Evolutionary conservation across 2,888 invertebrate species (phyloP).

Genomic region (Diploptera punctata): DNA sequence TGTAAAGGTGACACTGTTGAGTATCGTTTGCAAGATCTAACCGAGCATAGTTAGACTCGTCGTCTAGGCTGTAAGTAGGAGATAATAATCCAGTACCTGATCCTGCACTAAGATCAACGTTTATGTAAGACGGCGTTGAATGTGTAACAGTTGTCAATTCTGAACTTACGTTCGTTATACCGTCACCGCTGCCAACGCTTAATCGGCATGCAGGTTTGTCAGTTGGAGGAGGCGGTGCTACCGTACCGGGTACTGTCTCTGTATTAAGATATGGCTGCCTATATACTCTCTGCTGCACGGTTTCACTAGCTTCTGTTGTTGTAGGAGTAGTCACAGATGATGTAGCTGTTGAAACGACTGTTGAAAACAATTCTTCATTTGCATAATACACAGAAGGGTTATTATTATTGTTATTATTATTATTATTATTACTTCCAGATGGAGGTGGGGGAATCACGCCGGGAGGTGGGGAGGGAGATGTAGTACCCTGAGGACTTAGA

Average conservation of each 20-base stretch:
- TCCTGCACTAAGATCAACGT: conserved; percentile 51
- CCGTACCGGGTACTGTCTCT: conserved; percentile 13
- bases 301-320: conserved; percentile 33
- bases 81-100: conserved; percentile 42
- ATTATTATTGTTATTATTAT: no score
- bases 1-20: conserved; percentile 50
- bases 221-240: not conserved
- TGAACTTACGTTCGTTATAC: not conserved
- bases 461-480: conserved; percentile 54
- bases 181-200: conserved; percentile 16
- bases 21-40: conserved; percentile 47
- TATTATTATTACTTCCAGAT: conserved; percentile 9
- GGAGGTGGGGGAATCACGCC: conserved; percentile 51
- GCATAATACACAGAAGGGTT: conserved; percentile 39
- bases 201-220: conserved; percentile 8
- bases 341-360: not conserved
- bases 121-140: conserved; percentile 52
- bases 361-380: conserved; percentile 40
- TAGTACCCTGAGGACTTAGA: conserved; percentile 55
- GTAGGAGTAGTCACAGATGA: conserved; percentile 16
- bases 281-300: conserved; percentile 25
- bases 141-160: not conserved
- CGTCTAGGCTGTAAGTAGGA: conserved; percentile 43
- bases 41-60: conserved; percentile 47
- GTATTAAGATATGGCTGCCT: conserved; percentile 20